Conservation (phyloP, 2,797 vertebrate genomes). For the Mallotus villosus region DNA sequence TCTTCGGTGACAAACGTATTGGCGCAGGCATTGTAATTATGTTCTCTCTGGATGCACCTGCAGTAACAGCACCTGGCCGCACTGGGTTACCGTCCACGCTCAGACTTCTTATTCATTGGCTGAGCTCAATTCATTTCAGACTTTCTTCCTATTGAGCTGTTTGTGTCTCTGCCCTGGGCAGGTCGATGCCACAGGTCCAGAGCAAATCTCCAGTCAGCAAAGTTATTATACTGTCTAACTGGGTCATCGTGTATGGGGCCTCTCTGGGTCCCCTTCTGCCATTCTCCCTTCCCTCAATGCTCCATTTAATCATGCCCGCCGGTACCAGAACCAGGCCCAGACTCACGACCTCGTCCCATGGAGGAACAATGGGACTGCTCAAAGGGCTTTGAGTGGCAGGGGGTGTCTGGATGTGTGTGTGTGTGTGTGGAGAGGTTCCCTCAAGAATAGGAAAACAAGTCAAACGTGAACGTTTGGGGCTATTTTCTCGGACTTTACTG, state of each 20-base stretch:
- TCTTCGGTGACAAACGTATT: too few relatives aligned
- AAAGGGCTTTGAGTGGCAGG: conserved; percentile 33
- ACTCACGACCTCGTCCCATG: conserved; percentile 32
- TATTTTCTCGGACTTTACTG: too few relatives aligned
- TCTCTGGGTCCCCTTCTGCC: conserved; percentile 35
- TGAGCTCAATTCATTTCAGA: background rate
- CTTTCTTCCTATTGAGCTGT: background rate
- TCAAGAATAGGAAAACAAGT: too few relatives aligned
- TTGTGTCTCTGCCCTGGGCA: background rate
- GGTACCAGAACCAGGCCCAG: conserved; percentile 37
- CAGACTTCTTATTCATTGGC: background rate
- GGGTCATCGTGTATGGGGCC: conserved; percentile 44
- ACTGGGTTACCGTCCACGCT: background rate
- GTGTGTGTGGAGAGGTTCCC: background rate
- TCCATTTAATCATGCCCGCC: conserved; percentile 50
- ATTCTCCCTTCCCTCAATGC: conserved; percentile 43
- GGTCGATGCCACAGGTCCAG: background rate
- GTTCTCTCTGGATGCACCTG: background rate
- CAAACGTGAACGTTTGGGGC: too few relatives aligned
- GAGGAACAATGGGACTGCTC: conserved; percentile 8
- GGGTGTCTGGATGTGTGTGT: conserved; percentile 8
- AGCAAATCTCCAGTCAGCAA: background rate
- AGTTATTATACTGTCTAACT: conserved; percentile 49
- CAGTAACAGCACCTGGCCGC: background rate
- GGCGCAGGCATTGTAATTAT: too few relatives aligned